These are phyloP conservation scores for Anguilla marmorata DNA, from an alignment of 2,797 vertebrate genomes.

Conservation along the genomic window DNA sequence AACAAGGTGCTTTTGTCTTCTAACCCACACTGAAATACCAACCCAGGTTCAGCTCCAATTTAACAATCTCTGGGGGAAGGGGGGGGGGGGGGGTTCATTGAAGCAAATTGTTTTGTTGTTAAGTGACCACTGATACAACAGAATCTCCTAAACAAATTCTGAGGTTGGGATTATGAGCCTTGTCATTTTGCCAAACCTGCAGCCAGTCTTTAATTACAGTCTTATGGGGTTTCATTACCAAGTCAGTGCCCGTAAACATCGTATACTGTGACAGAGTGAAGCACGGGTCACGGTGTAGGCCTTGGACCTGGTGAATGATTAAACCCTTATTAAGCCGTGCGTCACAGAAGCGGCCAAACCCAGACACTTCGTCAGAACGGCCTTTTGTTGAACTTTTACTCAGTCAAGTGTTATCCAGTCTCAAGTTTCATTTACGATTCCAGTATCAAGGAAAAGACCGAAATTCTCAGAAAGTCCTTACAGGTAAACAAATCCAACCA, in stretches of 20 bases:
- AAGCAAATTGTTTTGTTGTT: constrained; percentile 16
- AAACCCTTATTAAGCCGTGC: not conserved
- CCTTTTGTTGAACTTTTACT: not conserved
- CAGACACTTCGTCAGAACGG: not conserved
- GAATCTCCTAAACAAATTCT: not conserved
- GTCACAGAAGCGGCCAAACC: not conserved
- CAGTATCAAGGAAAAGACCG: not conserved
- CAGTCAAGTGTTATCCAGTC: not conserved
- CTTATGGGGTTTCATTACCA: not conserved
- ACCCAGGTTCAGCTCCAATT: not conserved
- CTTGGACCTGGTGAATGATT: not conserved
- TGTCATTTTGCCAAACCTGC: not conserved
- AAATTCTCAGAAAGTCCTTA: not conserved
- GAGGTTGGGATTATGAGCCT: not conserved
- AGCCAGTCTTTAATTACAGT: constrained; percentile 10
- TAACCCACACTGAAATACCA: not conserved
- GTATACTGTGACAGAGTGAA: not conserved
- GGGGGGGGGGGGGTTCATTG: not conserved
- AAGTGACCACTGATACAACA: not conserved
- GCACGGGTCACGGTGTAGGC: not conserved
- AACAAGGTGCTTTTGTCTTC: not conserved
- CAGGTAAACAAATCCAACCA: not conserved
- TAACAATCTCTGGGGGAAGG: not conserved
- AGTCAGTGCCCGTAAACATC: constrained; percentile 4
- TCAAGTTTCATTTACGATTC: constrained; percentile 5